phyloP scores from a whole-genome alignment of 1,140 invertebrate species.

The Drosophila rufa region DNA sequence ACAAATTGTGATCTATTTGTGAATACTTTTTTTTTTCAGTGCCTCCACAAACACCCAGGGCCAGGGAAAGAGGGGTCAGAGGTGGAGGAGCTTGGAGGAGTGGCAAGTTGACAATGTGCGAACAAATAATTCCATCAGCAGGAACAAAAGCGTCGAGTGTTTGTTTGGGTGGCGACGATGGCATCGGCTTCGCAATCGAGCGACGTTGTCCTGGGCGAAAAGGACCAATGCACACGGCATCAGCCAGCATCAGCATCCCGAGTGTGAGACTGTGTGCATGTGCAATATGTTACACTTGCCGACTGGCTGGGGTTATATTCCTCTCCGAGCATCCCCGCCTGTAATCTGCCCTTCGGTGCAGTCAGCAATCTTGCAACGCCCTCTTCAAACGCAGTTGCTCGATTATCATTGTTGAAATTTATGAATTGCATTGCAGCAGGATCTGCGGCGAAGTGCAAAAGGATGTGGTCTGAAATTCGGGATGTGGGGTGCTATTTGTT shows the following conservation, averaged over 20 bases:
- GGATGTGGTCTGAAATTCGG: constrained; percentile 1
- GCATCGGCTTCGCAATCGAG: constrained; percentile 47
- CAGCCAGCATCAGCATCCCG: constrained; percentile 6
- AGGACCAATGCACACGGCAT: constrained; percentile 66
- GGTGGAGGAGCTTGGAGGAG: constrained; percentile 44
- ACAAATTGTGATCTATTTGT: neutral
- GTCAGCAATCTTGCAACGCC: constrained; percentile 56
- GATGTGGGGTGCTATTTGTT: constrained; percentile 37
- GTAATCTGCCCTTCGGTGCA: constrained; percentile 35
- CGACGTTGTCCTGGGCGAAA: constrained; percentile 40
- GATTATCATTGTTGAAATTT: constrained; percentile 79
- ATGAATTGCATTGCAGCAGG: constrained; percentile 60
- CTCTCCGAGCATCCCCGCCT: neutral
- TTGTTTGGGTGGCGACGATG: constrained; percentile 75
- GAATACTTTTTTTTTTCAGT: constrained; percentile 9
- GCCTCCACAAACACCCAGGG: constrained; percentile 44
- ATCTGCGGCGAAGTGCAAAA: neutral
- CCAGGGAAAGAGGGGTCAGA: constrained; percentile 10
- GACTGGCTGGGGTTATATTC: constrained; percentile 25
- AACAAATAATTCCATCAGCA: constrained; percentile 85
- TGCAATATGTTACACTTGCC: constrained; percentile 66
- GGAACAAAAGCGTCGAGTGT: constrained; percentile 84
- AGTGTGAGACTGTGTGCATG: constrained; percentile 29
- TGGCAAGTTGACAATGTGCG: constrained; percentile 84
- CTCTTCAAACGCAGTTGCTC: constrained; percentile 57